These are phyloP conservation scores for Sinocyclocheilus rhinocerous DNA, from an alignment of 2,113 vertebrate species.

Conservation along the genomic window DNA sequence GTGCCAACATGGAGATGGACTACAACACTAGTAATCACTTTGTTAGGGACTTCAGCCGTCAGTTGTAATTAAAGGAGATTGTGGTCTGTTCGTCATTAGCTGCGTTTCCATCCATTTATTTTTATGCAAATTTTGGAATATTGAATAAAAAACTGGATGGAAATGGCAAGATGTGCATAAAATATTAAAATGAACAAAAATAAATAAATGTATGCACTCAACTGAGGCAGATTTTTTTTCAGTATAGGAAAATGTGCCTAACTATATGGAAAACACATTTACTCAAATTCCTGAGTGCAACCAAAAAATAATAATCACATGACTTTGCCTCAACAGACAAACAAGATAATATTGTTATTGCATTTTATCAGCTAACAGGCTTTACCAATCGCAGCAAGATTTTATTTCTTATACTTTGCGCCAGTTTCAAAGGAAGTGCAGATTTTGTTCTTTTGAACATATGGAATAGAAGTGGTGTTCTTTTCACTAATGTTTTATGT, in stretches of 20 bases:
- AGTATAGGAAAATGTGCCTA: background rate
- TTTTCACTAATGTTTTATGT: background rate
- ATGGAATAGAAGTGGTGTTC: background rate
- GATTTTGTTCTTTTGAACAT: background rate
- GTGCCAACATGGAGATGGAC: background rate
- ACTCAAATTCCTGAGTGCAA: background rate
- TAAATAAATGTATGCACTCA: background rate
- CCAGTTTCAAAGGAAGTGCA: background rate
- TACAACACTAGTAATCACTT: constrained; percentile 16
- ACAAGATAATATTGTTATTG: background rate
- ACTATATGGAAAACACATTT: background rate
- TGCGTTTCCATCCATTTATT: background rate
- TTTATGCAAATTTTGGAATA: background rate
- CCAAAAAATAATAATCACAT: too few relatives aligned
- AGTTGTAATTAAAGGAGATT: background rate
- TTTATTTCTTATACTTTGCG: background rate
- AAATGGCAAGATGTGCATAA: background rate
- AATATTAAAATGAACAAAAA: background rate
- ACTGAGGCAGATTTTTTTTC: background rate
- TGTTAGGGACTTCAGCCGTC: background rate
- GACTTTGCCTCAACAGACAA: background rate
- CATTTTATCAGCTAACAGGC: background rate
- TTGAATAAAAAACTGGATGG: background rate
- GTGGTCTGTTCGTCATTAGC: background rate
- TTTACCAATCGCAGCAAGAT: background rate